phyloP scores from a whole-genome alignment of 1,140 invertebrate species.

The Diploscapter pachys region DNA sequence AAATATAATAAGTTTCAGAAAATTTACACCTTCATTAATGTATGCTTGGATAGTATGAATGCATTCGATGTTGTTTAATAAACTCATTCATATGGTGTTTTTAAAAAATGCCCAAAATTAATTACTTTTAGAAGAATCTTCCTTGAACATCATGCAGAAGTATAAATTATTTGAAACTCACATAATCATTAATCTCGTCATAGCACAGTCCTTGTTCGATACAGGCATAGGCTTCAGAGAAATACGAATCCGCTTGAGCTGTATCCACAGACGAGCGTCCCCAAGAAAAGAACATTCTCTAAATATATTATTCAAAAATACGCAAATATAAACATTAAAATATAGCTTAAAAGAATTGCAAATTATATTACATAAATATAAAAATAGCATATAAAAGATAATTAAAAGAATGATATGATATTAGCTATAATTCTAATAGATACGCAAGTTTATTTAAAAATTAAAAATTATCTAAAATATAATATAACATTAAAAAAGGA shows the following conservation, averaged over 20 bases:
- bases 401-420: background rate
- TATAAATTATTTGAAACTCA: constrained; percentile 12
- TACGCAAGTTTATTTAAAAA: background rate
- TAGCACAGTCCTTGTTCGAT: constrained; percentile 40
- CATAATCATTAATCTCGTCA: constrained; percentile 34
- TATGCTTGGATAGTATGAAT: background rate
- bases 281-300: constrained; percentile 20
- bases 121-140: background rate
- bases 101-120: background rate
- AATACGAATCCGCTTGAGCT: constrained; percentile 27
- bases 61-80: too few relatives aligned
- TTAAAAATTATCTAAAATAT: background rate
- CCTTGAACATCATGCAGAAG: background rate
- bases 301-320: constrained; percentile 1
- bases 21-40: background rate
- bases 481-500: background rate
- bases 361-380: too few relatives aligned
- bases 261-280: constrained; percentile 16
- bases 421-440: background rate
- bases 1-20: background rate
- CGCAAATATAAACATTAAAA: background rate
- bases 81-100: too few relatives aligned
- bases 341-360: too few relatives aligned
- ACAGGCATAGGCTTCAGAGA: constrained; percentile 39
- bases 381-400: background rate